Conservation (phyloP, 2,797 vertebrate species). For the Xerus rutilus region DNA sequence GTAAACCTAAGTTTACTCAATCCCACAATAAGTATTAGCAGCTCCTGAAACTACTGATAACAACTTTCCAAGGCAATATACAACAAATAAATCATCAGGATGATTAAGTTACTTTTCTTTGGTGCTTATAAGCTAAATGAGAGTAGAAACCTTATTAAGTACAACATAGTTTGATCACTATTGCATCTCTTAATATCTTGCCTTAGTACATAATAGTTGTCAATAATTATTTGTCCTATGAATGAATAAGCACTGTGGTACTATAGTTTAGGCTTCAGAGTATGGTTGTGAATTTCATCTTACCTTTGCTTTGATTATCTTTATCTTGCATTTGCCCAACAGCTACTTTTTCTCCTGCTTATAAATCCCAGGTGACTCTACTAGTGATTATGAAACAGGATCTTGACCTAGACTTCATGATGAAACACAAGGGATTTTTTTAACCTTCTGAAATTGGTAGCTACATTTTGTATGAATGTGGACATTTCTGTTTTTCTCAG, state of each 20-base stretch:
- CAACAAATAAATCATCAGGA: not conserved
- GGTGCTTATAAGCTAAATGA: not conserved
- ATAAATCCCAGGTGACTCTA: not conserved
- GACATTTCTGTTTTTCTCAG: not conserved
- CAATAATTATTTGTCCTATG: not conserved
- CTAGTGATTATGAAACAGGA: not conserved
- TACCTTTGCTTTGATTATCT: not conserved
- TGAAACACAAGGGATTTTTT: slow-evolving; percentile 3
- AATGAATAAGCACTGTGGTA: not conserved
- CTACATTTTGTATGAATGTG: not conserved
- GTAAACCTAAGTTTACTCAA: no score
- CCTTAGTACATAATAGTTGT: not conserved
- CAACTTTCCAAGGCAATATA: no score
- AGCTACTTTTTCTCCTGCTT: not conserved
- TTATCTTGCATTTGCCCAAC: not conserved
- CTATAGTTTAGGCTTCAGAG: not conserved
- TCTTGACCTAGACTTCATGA: not conserved
- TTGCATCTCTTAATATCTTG: not conserved
- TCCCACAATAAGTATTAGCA: no score
- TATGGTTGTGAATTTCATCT: not conserved
- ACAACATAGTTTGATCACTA: not conserved
- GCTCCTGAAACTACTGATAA: no score
- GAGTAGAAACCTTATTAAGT: not conserved
- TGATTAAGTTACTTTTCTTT: not conserved
- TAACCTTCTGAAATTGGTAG: not conserved